A percentile compares a stretch with the other conserved stretches of the same genome.
Evolutionary conservation across 2,113 vertebrate genomes (phyloP).

Genomic region (Toxostoma redivivum): DNA sequence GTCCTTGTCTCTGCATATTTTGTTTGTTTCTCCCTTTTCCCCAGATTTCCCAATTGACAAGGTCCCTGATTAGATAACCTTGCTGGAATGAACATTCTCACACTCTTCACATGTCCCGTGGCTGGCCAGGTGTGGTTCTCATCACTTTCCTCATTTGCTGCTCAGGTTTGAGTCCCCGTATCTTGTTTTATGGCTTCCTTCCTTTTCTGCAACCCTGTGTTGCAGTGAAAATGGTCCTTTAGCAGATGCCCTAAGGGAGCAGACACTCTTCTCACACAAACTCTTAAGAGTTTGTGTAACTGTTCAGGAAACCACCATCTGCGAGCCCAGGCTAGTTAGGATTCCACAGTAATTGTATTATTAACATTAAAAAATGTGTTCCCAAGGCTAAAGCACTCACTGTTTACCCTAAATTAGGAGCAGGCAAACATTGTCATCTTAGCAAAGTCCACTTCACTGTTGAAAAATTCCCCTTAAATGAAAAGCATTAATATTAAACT

Average conservation of each 20-base stretch:
- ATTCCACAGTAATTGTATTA: not conserved
- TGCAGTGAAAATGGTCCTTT: not conserved
- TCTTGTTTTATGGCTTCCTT: not conserved
- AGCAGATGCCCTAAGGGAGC: not conserved
- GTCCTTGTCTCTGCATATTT: not conserved
- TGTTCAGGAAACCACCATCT: not conserved
- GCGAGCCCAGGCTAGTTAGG: not conserved
- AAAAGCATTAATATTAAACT: not conserved
- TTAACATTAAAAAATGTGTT: not conserved
- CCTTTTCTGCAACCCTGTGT: not conserved
- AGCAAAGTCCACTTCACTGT: not conserved
- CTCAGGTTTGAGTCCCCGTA: not conserved
- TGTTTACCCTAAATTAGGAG: not conserved
- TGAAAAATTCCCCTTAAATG: not conserved
- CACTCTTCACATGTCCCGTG: not conserved
- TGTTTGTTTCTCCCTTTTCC: not conserved
- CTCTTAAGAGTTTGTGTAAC: not conserved
- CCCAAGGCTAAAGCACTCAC: not conserved
- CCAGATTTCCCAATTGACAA: not conserved
- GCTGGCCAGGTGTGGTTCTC: not conserved
- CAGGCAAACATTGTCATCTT: not conserved
- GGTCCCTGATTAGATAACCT: not conserved
- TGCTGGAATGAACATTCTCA: not conserved
- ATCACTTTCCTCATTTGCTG: not conserved
- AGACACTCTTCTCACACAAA: not conserved